Evolutionary conservation across 2,888 invertebrate genomes (phyloP).

Genomic region (Pheosia tremula): DNA sequence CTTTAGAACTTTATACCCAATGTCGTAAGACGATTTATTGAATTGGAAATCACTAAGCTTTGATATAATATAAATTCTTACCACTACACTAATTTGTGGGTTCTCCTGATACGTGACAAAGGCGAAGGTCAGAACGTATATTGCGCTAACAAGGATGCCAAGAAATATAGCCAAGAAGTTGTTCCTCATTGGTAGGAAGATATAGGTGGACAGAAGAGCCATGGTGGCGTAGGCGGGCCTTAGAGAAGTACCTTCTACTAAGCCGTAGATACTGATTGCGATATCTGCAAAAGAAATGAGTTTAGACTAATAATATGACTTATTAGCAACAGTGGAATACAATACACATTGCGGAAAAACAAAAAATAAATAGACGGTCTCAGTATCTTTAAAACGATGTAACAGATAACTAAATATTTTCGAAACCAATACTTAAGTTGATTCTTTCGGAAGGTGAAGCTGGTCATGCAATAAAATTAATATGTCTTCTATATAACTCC

Average conservation of each 20-base stretch:
- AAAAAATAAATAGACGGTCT: too few species aligned
- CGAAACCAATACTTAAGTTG: too few species aligned
- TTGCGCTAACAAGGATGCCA: slow-evolving; percentile 87
- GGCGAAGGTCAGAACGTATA: slow-evolving; percentile 84
- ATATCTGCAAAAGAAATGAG: slow-evolving; percentile 80
- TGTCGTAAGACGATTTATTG: too few species aligned
- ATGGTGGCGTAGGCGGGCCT: slow-evolving; percentile 90
- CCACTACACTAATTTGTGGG: slow-evolving; percentile 62
- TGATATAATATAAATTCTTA: slow-evolving; percentile 42
- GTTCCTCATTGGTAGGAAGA: slow-evolving; percentile 92
- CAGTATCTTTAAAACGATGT: too few species aligned
- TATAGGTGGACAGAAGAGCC: slow-evolving; percentile 91
- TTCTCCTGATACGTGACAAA: slow-evolving; percentile 66
- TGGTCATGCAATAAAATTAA: too few species aligned
- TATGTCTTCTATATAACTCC: too few species aligned
- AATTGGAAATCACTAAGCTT: too few species aligned
- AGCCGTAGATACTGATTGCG: slow-evolving; percentile 87
- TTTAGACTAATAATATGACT: neutral
- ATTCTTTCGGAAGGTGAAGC: too few species aligned
- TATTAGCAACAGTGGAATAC: too few species aligned
- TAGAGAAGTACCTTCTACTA: slow-evolving; percentile 76
- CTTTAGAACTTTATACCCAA: too few species aligned
- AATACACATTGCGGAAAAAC: too few species aligned
- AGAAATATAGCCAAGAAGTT: slow-evolving; percentile 88
- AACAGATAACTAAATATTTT: too few species aligned